Conservation (phyloP, 92 coral and sea anemone species). For the Chrysogorgia sp. region DNA sequence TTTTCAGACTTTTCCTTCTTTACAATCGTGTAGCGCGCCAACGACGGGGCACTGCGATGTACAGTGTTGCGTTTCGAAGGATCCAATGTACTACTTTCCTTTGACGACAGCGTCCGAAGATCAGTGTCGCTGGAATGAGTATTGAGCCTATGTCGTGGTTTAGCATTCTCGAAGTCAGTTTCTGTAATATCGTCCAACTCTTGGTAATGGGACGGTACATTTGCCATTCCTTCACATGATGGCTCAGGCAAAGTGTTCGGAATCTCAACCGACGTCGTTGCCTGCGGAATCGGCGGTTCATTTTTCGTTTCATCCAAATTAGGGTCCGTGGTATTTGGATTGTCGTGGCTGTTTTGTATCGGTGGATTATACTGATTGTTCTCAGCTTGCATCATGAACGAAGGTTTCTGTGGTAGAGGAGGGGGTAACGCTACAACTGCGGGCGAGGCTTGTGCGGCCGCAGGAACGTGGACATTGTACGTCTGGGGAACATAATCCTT, state of each 20-base stretch:
- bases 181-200: constrained; percentile 14
- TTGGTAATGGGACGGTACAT: constrained; percentile 11
- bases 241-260: background rate
- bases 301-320: background rate
- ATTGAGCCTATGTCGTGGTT: constrained; percentile 18
- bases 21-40: constrained; percentile 15
- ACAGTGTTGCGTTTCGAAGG: constrained; percentile 25
- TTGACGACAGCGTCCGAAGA: background rate
- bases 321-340: background rate
- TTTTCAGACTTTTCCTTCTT: constrained; percentile 15
- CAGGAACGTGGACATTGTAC: background rate
- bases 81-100: background rate
- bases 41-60: constrained; percentile 37
- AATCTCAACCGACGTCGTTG: no score
- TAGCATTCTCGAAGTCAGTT: background rate
- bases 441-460: background rate
- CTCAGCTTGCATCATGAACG: constrained; percentile 24
- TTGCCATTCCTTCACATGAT: background rate
- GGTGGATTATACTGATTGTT: background rate
- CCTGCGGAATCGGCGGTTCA: background rate
- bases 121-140: constrained; percentile 39
- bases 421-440: constrained; percentile 13
- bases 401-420: constrained; percentile 31
- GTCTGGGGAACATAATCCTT: background rate
- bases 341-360: background rate